A percentile compares a stretch with the other conserved stretches of the same genome.
Conservation (phyloP, 1,140 invertebrate genomes). For the Periplaneta americana region DNA sequence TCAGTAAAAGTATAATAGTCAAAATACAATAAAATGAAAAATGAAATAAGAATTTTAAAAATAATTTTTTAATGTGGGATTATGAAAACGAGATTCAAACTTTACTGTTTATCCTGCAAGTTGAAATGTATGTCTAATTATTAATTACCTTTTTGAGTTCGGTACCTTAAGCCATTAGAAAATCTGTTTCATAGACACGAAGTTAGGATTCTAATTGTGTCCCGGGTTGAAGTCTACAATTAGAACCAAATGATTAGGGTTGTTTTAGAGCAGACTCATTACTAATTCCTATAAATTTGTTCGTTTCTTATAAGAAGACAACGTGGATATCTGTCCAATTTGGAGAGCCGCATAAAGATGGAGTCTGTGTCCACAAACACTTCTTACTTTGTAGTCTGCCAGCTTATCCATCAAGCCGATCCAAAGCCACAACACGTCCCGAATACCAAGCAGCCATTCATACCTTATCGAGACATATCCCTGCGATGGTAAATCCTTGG, state of each 20-base stretch:
- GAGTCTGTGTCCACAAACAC: background rate
- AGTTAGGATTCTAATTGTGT: too few relatives aligned
- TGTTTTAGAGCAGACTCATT: background rate
- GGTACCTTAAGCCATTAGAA: too few relatives aligned
- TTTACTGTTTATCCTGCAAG: too few relatives aligned
- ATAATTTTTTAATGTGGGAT: too few relatives aligned
- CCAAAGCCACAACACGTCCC: background rate
- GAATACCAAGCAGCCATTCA: background rate
- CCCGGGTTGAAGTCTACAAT: too few relatives aligned
- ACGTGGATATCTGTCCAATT: background rate
- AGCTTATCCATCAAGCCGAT: background rate
- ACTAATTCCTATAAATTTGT: background rate
- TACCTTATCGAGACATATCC: background rate
- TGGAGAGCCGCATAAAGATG: background rate
- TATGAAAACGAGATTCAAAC: too few relatives aligned
- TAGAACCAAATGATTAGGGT: background rate
- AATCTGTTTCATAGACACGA: too few relatives aligned
- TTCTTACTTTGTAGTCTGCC: background rate
- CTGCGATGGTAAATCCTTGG: background rate
- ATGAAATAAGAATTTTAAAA: too few relatives aligned
- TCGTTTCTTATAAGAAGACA: background rate
- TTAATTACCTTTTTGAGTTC: too few relatives aligned
- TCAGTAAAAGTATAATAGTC: too few relatives aligned
- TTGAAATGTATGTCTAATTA: too few relatives aligned
- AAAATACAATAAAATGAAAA: too few relatives aligned